phyloP scores from a whole-genome alignment of 2,888 invertebrate species.

The Plutella xylostella region DNA sequence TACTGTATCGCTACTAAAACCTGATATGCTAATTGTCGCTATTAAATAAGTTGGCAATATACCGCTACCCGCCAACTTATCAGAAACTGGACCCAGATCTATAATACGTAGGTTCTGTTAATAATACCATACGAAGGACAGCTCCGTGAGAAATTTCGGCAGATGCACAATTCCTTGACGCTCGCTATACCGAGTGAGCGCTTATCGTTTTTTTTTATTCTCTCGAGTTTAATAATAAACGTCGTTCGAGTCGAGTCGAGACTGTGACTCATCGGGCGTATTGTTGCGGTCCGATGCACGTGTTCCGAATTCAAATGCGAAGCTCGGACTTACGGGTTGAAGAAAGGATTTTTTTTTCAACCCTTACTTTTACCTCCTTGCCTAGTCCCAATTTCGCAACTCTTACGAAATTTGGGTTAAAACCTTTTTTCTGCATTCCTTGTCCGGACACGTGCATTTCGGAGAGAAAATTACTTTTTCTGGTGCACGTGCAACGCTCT shows the following conservation, averaged over 20 bases:
- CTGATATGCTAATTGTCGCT: conserved; percentile 50
- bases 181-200: conserved; percentile 59
- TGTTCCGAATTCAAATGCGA: conserved; percentile 42
- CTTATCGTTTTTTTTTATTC: conserved; percentile 57
- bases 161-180: conserved; percentile 69
- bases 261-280: conserved; percentile 54
- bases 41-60: conserved; percentile 46
- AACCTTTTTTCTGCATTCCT: conserved; percentile 28
- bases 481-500: conserved; percentile 28
- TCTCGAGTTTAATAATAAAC: conserved; percentile 49
- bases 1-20: conserved; percentile 23
- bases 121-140: conserved; percentile 49
- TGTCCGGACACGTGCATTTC: conserved; percentile 28
- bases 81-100: conserved; percentile 45
- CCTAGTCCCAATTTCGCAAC: conserved; percentile 67
- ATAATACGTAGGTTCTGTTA: conserved; percentile 50
- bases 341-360: conserved; percentile 67
- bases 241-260: conserved; percentile 35
- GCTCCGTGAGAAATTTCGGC: conserved; percentile 70
- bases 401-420: conserved; percentile 67
- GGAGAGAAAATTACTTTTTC: conserved; percentile 15
- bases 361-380: too few relatives aligned
- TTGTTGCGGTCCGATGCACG: conserved; percentile 56
- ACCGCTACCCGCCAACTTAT: conserved; percentile 57
- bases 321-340: conserved; percentile 54